phyloP scores from a whole-genome alignment of 2,888 invertebrate genomes.

The Mantis religiosa region DNA sequence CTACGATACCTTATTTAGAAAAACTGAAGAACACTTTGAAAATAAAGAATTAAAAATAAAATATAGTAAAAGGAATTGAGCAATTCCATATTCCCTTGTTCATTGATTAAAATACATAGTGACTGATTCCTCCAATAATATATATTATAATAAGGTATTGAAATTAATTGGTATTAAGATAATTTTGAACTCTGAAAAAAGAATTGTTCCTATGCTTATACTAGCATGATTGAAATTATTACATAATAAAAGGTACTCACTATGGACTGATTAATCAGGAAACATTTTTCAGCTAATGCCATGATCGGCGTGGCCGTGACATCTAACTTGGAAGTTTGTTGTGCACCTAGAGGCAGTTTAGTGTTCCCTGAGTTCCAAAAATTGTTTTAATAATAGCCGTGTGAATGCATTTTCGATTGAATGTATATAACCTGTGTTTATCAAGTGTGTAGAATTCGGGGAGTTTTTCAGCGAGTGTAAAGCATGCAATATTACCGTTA shows the following conservation, averaged over 20 bases:
- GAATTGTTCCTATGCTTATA: not conserved
- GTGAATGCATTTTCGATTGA: not conserved
- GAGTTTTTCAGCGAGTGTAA: no score
- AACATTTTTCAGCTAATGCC: constrained; percentile 14
- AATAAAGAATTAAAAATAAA: not conserved
- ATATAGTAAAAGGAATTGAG: not conserved
- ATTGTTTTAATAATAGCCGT: not conserved
- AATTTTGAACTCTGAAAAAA: not conserved
- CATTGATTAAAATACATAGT: not conserved
- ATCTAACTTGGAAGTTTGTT: not conserved
- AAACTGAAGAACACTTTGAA: not conserved
- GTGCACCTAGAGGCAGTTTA: no score
- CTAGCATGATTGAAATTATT: not conserved
- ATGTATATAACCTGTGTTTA: no score
- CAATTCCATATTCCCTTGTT: not conserved
- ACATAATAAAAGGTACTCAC: not conserved
- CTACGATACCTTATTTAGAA: not conserved
- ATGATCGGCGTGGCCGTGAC: constrained; percentile 23
- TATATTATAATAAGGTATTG: not conserved
- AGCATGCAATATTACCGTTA: no score
- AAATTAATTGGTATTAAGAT: not conserved
- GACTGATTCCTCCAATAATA: not conserved
- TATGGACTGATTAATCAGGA: not conserved
- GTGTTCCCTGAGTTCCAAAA: no score
- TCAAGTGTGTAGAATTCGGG: no score